phyloP scores from a whole-genome alignment of 2,797 vertebrate genomes.

The Falco naumanni region DNA sequence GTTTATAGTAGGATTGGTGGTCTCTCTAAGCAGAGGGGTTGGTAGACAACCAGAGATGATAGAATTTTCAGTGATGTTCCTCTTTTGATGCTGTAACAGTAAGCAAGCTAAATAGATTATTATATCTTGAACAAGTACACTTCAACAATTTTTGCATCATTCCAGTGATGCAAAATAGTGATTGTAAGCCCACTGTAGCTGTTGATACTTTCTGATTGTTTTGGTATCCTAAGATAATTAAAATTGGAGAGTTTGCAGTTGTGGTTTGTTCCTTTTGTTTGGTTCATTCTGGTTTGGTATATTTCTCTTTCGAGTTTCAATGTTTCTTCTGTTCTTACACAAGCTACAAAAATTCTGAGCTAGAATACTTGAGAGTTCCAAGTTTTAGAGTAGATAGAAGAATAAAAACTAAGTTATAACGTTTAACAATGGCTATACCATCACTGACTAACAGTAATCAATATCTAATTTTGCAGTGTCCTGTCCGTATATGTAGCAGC shows the following conservation, averaged over 20 bases:
- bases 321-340: neutral
- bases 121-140: neutral
- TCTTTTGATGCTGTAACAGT: neutral
- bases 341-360: neutral
- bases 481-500: neutral
- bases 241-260: neutral
- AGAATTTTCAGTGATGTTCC: neutral
- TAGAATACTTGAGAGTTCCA: neutral
- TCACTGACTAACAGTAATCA: neutral
- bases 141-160: neutral
- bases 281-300: neutral
- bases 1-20: neutral
- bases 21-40: neutral
- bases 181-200: neutral
- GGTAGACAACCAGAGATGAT: neutral
- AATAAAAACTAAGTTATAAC: neutral
- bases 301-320: neutral
- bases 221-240: neutral
- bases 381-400: neutral
- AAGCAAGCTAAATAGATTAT: neutral
- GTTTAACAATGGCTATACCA: neutral
- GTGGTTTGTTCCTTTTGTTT: neutral
- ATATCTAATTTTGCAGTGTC: neutral
- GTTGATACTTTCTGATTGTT: neutral
- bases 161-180: neutral